Conservation (phyloP, 2,113 vertebrate genomes). For the Cercopithecus mona region DNA sequence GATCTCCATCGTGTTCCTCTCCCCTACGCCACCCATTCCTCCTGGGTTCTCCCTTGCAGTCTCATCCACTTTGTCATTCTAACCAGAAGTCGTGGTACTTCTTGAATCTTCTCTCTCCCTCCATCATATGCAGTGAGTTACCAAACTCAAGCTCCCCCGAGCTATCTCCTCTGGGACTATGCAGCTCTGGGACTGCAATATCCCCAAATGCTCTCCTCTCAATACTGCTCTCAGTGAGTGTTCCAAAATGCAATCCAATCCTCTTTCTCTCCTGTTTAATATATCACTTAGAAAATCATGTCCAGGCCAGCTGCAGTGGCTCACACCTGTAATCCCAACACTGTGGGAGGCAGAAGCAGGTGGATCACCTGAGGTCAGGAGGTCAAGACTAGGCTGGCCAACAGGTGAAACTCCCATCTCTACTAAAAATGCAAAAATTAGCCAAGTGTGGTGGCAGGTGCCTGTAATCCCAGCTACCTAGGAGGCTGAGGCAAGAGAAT, state of each 20-base stretch:
- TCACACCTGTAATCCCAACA: too few species aligned
- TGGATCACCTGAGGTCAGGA: too few species aligned
- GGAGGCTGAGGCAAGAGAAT: too few species aligned
- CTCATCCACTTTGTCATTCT: background rate
- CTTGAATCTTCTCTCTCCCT: background rate
- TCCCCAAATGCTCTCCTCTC: background rate
- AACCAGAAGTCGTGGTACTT: constrained; percentile 6
- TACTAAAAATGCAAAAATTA: too few species aligned
- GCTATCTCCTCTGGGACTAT: background rate
- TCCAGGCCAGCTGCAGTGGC: background rate
- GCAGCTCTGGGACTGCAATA: background rate
- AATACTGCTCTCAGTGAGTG: background rate
- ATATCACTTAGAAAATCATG: background rate
- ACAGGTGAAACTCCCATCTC: too few species aligned
- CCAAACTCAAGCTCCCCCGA: background rate
- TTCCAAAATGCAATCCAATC: background rate
- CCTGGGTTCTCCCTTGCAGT: background rate
- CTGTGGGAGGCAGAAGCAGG: too few species aligned
- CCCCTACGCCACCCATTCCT: background rate
- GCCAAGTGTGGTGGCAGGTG: too few species aligned
- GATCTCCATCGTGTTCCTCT: background rate
- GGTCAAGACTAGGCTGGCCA: too few species aligned
- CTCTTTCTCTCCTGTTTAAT: background rate
- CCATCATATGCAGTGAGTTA: background rate
- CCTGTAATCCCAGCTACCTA: too few species aligned